These are phyloP conservation scores for Sardina pilchardus DNA, from an alignment of 2,113 vertebrate species.

Conservation along the genomic window DNA sequence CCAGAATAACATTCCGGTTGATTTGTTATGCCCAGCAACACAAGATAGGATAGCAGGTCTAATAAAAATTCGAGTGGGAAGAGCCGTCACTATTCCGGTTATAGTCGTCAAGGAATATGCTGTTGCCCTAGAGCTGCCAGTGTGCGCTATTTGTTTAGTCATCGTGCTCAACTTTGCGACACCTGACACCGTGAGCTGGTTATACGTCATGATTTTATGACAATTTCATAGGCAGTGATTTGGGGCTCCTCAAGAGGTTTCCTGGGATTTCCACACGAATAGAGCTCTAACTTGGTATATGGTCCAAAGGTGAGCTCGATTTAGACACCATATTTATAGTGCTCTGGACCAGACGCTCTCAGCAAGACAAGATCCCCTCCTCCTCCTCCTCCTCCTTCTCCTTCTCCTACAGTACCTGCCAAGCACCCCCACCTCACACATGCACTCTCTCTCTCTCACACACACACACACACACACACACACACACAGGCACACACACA, in stretches of 20 bases:
- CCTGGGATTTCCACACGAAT: not conserved
- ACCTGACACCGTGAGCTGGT: not conserved
- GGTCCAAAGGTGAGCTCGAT: conserved; percentile 7
- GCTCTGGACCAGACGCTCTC: not conserved
- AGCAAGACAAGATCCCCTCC: not conserved
- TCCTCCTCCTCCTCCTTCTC: not conserved
- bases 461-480: not conserved
- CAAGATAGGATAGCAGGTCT: not conserved
- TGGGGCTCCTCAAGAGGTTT: not conserved
- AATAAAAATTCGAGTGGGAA: not conserved
- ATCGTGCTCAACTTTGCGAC: not conserved
- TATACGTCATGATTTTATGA: not conserved
- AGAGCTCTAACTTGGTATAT: not conserved
- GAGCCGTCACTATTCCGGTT: not conserved
- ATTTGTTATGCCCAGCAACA: not conserved
- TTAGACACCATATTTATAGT: conserved; percentile 1
- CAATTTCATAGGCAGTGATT: not conserved
- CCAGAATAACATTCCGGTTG: not conserved
- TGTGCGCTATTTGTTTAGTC: not conserved
- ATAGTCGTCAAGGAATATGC: not conserved
- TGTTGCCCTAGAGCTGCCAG: not conserved
- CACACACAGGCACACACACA: not conserved
- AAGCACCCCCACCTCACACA: not conserved
- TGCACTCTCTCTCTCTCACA: not conserved
- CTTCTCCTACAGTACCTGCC: not conserved